Conservation (phyloP, 1,140 invertebrate species). For the Berghia stephanieae region DNA sequence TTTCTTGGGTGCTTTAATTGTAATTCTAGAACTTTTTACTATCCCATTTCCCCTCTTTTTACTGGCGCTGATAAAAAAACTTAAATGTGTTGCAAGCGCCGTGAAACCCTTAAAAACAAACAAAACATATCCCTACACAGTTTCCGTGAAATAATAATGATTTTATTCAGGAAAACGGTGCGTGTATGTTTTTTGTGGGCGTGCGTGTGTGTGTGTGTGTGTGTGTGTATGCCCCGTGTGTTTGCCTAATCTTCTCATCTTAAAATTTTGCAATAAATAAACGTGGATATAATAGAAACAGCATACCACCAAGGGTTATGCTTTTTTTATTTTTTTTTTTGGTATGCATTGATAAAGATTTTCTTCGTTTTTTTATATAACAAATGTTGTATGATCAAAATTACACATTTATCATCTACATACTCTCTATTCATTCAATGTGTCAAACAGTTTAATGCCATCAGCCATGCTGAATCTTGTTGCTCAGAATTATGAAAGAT, state of each 20-base stretch:
- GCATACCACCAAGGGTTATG: neutral
- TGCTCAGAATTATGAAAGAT: no score
- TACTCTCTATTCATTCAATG: no score
- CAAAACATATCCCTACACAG: no score
- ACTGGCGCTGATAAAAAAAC: no score
- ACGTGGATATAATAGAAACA: neutral
- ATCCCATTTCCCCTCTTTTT: no score
- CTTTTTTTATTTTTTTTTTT: no score
- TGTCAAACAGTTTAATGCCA: no score
- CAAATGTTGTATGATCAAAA: neutral
- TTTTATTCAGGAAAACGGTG: neutral
- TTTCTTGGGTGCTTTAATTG: no score
- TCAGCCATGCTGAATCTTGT: no score
- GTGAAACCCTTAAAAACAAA: no score
- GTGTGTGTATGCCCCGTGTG: neutral
- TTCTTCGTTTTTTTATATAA: neutral
- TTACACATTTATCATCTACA: neutral
- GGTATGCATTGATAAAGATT: neutral
- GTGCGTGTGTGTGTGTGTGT: neutral
- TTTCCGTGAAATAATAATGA: neutral
- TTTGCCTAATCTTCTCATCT: neutral
- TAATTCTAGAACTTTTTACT: no score
- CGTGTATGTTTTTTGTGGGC: neutral
- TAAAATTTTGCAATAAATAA: neutral
- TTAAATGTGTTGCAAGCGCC: no score